Evolutionary conservation across 2,888 invertebrate genomes (phyloP).

Genomic region (Rhaphigaster nebulosa): DNA sequence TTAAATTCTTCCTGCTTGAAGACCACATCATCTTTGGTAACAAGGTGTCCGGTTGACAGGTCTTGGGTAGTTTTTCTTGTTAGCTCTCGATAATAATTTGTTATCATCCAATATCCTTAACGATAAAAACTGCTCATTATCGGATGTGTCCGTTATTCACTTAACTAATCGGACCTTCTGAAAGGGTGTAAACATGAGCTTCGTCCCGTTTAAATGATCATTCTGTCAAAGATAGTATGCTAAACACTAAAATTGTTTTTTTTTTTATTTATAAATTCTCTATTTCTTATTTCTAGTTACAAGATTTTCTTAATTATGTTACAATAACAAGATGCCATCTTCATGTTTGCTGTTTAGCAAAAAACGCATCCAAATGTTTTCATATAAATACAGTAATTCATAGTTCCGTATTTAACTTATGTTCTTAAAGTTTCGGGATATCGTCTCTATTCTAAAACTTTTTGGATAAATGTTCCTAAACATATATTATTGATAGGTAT

Average conservation of each 20-base stretch:
- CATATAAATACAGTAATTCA: too few relatives aligned
- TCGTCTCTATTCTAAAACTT: too few relatives aligned
- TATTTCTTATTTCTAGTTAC: too few relatives aligned
- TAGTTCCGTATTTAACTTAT: too few relatives aligned
- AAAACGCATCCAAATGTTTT: too few relatives aligned
- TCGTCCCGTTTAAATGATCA: not conserved
- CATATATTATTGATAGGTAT: too few relatives aligned
- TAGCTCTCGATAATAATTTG: not conserved
- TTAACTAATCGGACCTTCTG: not conserved
- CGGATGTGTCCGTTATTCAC: not conserved
- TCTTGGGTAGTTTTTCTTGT: not conserved
- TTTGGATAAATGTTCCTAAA: too few relatives aligned
- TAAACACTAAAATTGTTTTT: not conserved
- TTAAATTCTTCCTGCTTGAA: not conserved
- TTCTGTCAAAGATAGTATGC: not conserved
- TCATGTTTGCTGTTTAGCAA: too few relatives aligned
- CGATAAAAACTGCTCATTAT: not conserved
- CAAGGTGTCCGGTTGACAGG: not conserved
- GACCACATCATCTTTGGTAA: not conserved
- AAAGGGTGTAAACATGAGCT: not conserved
- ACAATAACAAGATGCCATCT: too few relatives aligned
- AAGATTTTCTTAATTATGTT: too few relatives aligned
- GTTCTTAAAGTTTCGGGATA: too few relatives aligned
- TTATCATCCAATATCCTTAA: not conserved
- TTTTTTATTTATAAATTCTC: too few relatives aligned